Conservation (phyloP, 2,113 vertebrate species). For the Platanista minor region DNA sequence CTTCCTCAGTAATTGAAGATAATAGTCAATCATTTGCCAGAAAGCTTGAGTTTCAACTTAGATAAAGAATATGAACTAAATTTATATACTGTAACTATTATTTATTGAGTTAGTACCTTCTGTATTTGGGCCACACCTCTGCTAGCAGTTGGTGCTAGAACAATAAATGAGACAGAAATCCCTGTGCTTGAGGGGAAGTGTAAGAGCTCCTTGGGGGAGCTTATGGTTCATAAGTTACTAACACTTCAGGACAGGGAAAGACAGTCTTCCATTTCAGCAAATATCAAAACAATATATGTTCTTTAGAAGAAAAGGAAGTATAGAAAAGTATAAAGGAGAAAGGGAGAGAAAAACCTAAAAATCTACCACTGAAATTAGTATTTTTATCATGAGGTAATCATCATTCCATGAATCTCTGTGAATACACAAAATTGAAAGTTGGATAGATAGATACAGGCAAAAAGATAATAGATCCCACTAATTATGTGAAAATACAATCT, state of each 20-base stretch:
- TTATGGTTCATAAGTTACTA: not conserved
- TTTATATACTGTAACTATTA: not conserved
- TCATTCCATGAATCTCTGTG: not conserved
- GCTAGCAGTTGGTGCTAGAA: not conserved
- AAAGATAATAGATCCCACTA: not conserved
- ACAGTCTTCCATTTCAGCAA: not conserved
- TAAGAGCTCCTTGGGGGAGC: fast-evolving
- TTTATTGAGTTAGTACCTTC: not conserved
- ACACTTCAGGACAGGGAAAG: not conserved
- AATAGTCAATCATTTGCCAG: not conserved
- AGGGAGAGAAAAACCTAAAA: not conserved
- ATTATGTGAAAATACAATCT: not conserved
- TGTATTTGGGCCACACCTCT: not conserved
- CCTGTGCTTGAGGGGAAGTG: not conserved
- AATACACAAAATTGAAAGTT: not conserved
- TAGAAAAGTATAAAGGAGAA: not conserved
- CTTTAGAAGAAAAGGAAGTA: not conserved
- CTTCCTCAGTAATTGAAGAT: not conserved
- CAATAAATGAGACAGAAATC: not conserved
- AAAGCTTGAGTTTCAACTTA: not conserved
- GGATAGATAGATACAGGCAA: not conserved
- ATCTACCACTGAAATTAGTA: not conserved
- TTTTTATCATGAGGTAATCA: not conserved
- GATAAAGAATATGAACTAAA: not conserved
- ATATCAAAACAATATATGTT: not conserved